Percentiles rank a stretch among this genome's conserved stretches.
phyloP scores from a whole-genome alignment of 2,888 invertebrate genomes.

The Polyommatus icarus region DNA sequence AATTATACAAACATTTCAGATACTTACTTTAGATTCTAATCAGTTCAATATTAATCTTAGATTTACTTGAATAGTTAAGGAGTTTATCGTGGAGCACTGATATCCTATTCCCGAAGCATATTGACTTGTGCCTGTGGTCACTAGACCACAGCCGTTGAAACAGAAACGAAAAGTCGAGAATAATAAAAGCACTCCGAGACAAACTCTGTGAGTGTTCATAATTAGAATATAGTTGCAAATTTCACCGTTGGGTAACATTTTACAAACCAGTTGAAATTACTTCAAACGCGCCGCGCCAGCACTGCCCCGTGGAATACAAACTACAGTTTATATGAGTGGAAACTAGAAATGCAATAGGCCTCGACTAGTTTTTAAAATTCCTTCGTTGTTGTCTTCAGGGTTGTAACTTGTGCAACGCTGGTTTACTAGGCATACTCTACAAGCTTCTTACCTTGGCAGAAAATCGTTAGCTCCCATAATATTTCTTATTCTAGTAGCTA shows the following conservation, averaged over 20 bases:
- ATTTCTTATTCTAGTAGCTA: no score
- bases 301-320: neutral
- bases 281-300: neutral
- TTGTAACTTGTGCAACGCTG: neutral
- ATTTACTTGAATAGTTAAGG: no score
- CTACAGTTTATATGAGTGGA: neutral
- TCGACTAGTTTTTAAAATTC: conserved; percentile 9
- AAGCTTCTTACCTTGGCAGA: neutral
- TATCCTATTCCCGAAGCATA: no score
- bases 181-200: no score
- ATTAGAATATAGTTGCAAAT: neutral
- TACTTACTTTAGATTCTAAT: no score
- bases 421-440: neutral
- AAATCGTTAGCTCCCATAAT: neutral
- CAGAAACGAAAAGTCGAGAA: no score
- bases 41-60: no score
- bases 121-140: no score
- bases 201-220: no score
- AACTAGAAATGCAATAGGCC: neutral
- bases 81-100: no score
- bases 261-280: neutral
- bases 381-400: neutral
- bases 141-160: no score
- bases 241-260: neutral
- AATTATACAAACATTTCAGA: no score